Evolutionary conservation across 2,113 vertebrate genomes (phyloP), one percentile per base, ranked within the genome.

Genomic region (Geothlypis trichas): DNA sequence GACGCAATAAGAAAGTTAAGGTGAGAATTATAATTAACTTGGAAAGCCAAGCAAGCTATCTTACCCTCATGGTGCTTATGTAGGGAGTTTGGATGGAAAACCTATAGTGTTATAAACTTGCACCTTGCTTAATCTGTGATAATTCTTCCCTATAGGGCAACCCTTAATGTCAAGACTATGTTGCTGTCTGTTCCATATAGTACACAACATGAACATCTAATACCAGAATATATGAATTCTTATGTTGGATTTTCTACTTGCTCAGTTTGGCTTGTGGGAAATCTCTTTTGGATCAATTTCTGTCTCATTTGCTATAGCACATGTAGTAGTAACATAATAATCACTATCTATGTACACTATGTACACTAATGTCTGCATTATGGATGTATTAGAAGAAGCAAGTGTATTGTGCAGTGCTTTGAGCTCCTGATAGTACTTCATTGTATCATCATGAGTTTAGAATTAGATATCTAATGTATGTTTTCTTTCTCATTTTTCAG

Each of bases 401-500:
- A 19, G 31, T 76, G 51, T 42, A 30, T 51, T 31, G 6, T 87
- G 33, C 51, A 58, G 13, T 58, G n/a, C 65, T 87, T 82, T 92
- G 22, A 73, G 46, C 21, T 89, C 7, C 59, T 67, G 35, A 57
- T 33, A 27, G 7, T 47, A 69, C 35, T 75, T 81, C 4, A 3
- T 49, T 83, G 27, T 73, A 61, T 66, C n/a, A 84, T 83, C 37
- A 15, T 18, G 82, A 52, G 14, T 82, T 67, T 55, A 67, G 66
- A 77, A 49, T 82, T 44, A 22, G 35, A 4, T 65, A 17, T 42
- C 22, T 89, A 82, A 93, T 10, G 2, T 55, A 9, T 65, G 54
- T 91, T 65, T 88, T 59, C n/a, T 77, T 84, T 87, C 17, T 87
- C 3, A 14, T 74, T 68, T 97, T 96, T 87, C 95, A 99, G 99